Conservation (phyloP, 2,113 vertebrate species). For the Dasyornis broadbenti region DNA sequence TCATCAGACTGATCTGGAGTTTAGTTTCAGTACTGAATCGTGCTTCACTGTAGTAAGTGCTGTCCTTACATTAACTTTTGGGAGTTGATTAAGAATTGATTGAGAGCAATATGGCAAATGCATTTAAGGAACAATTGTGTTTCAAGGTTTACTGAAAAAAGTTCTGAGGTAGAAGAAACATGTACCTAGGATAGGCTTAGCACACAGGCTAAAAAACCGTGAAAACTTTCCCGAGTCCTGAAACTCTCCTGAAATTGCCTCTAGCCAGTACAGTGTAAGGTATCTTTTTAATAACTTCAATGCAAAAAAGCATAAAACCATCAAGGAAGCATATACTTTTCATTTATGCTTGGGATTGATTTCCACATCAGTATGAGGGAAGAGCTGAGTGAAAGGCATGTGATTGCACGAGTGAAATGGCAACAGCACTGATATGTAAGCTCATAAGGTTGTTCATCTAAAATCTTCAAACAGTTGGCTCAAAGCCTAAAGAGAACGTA, state of each 20-base stretch:
- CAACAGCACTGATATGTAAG: background rate
- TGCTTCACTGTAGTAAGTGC: background rate
- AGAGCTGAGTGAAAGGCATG: background rate
- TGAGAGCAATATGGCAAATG: background rate
- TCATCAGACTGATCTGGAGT: background rate
- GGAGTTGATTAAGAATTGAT: background rate
- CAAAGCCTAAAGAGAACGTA: background rate
- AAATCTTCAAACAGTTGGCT: constrained; percentile 46
- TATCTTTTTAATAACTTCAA: background rate
- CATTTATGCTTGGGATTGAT: constrained; percentile 1
- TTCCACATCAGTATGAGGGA: background rate
- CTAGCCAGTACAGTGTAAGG: background rate
- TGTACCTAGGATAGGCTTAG: background rate
- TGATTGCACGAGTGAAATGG: background rate
- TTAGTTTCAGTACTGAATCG: background rate
- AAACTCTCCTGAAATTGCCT: background rate
- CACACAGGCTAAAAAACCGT: background rate
- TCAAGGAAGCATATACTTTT: constrained; percentile 1
- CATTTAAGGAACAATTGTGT: background rate
- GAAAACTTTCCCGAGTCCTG: background rate
- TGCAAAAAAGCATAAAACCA: background rate
- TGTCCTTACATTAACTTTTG: background rate
- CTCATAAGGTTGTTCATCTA: background rate
- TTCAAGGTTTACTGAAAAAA: background rate
- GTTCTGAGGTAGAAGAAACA: background rate